phyloP scores from a whole-genome alignment of 2,888 invertebrate species.

The Leptinotarsa juncta region DNA sequence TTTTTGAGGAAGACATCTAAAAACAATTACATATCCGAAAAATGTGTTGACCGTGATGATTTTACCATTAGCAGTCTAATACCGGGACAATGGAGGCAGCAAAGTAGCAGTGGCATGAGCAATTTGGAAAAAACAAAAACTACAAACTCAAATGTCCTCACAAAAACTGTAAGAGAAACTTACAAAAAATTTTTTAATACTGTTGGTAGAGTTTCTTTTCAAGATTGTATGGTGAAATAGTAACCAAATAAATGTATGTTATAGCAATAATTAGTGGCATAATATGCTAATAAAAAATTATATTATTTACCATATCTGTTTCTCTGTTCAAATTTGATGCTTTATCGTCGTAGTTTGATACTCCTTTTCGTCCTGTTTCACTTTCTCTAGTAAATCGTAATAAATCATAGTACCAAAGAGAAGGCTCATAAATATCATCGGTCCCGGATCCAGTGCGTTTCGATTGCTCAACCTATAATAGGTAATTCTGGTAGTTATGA shows the following conservation, averaged over 20 bases:
- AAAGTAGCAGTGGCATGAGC: constrained; percentile 29
- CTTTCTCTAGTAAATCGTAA: neutral
- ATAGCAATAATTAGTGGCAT: no score
- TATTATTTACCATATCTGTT: neutral
- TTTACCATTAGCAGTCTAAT: constrained; percentile 26
- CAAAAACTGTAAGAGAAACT: constrained; percentile 27
- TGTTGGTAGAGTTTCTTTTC: constrained; percentile 27
- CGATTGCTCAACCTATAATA: neutral
- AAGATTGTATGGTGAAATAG: constrained; percentile 8
- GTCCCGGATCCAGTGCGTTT: neutral
- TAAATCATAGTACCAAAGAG: neutral
- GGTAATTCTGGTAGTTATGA: no score
- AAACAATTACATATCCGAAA: constrained; percentile 35
- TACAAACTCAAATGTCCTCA: constrained; percentile 30
- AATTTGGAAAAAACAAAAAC: constrained; percentile 30
- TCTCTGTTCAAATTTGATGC: no score
- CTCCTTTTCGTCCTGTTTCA: neutral
- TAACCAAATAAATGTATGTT: no score
- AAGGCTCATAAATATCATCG: neutral
- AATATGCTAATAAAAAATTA: neutral
- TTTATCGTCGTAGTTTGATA: no score
- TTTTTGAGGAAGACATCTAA: constrained; percentile 26
- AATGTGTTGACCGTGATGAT: constrained; percentile 37
- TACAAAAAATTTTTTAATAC: constrained; percentile 35
- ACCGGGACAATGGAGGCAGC: constrained; percentile 38